Percentiles rank a stretch among this genome's conserved stretches.
phyloP scores from a whole-genome alignment of 2,888 invertebrate genomes.

The Alitta virens region DNA sequence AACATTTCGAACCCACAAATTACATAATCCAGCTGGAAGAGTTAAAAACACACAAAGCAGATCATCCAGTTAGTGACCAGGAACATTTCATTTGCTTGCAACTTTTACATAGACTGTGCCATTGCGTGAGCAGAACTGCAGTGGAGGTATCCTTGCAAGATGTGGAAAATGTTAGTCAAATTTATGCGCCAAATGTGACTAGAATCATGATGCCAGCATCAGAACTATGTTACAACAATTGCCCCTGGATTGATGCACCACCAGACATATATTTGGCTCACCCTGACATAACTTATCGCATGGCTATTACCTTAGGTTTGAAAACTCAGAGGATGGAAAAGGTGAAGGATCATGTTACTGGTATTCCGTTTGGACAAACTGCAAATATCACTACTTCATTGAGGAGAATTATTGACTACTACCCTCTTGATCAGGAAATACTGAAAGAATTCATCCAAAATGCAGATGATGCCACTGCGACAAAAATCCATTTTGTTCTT shows the following conservation, averaged over 20 bases:
- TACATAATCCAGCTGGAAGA: neutral
- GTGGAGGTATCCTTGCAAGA: too few relatives aligned
- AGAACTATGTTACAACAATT: conserved; percentile 39
- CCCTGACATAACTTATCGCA: conserved; percentile 28
- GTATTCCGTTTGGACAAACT: conserved; percentile 42
- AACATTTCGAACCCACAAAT: neutral
- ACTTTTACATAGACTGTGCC: conserved; percentile 17
- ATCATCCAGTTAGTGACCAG: conserved; percentile 10
- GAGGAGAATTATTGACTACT: conserved; percentile 37
- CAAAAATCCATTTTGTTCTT: conserved; percentile 42
- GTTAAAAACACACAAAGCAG: neutral
- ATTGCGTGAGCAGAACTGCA: conserved; percentile 18
- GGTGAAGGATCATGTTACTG: conserved; percentile 21
- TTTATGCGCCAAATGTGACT: conserved; percentile 35
- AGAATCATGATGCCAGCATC: conserved; percentile 28
- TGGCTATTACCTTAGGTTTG: conserved; percentile 33
- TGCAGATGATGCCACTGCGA: conserved; percentile 34
- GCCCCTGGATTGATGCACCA: conserved; percentile 26
- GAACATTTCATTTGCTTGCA: conserved; percentile 17
- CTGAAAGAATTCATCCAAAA: conserved; percentile 46
- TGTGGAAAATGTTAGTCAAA: conserved; percentile 18
- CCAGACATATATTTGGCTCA: conserved; percentile 27
- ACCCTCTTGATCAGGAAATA: conserved; percentile 40
- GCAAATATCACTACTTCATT: conserved; percentile 41
- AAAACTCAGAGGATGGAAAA: conserved; percentile 26